Percentiles rank a stretch among this genome's conserved stretches.
Evolutionary conservation across 2,888 invertebrate genomes (phyloP).

Genomic region (Lucinisca nassula): DNA sequence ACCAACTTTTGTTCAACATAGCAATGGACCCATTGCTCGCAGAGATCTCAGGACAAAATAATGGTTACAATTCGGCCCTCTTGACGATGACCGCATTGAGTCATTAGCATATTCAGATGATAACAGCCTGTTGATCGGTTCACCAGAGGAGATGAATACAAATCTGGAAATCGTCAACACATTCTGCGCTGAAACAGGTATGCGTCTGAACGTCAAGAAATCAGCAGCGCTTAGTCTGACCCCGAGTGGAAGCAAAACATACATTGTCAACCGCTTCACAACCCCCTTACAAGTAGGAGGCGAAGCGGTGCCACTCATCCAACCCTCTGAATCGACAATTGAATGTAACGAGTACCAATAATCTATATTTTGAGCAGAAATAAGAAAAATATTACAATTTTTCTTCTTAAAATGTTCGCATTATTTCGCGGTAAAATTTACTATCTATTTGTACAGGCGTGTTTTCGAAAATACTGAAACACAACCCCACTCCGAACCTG

Average conservation of each 20-base stretch:
- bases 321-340: conserved; percentile 6
- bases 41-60: conserved; percentile 4
- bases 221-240: conserved; percentile 22
- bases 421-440: too few species aligned
- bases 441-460: too few species aligned
- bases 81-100: background rate
- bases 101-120: conserved; percentile 42
- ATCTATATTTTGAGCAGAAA: too few species aligned
- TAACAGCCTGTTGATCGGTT: conserved; percentile 27
- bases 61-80: conserved; percentile 32
- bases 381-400: too few species aligned
- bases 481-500: too few species aligned
- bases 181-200: conserved; percentile 46
- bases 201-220: conserved; percentile 50
- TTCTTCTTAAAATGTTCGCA: too few species aligned
- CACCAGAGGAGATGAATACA: conserved; percentile 10
- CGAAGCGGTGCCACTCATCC: background rate
- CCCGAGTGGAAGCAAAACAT: conserved; percentile 2
- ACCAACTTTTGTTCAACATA: conserved; percentile 48
- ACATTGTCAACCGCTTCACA: background rate
- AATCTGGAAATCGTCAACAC: conserved; percentile 25
- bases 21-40: conserved; percentile 55
- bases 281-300: background rate
- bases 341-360: too few species aligned
- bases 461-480: too few species aligned